Evolutionary conservation across 2,888 invertebrate genomes (phyloP), one percentile per base, ranked within the genome.

Genomic region (Resseliella maxima): DNA sequence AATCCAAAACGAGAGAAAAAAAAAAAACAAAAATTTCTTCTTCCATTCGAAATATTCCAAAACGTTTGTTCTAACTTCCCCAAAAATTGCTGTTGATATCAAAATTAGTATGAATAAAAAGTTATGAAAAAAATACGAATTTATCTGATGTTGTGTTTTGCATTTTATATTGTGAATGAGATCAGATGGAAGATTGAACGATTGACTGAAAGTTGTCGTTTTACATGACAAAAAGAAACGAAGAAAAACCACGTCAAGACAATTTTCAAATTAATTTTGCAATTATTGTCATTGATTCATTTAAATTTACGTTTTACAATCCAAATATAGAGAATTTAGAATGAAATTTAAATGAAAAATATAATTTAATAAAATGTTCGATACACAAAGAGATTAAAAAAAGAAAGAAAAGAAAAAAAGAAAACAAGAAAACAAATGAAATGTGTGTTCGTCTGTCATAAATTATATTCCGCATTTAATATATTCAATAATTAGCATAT

Each of bases 1-100:
- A 41, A 41, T 59, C 31, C 46, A 50, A 2, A 15, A 31, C 15
- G 31, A n/a, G n/a, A n/a, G n/a, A n/a, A n/a, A n/a, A n/a, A 41
- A 41, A 8, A 12, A 41, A 41, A 5, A 12, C 5, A 12, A 41
- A 41, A 50, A 50, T 15, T 50, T n/a, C 24, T 59, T 59, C 18
- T 24, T 59, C 5, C n/a, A 59, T 24, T 8, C 3, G 12, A n/a
- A n/a, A n/a, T n/a, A 15, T 59, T 59, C 31, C 46, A 50, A 2
- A 15, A 31, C 15, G 31, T 72, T 31, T 27, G 27, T 72, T 72
- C 31, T 72, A 35, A 72, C n/a, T n/a, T n/a, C n/a, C n/a, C n/a
- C n/a, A 31, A 59, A 59, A 72, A 72, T 31, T 72, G 27, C 15
- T 72, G 15, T 72, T 72, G 72, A n/a, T 59, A 59, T 24, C n/a